Evolutionary conservation across 2,113 vertebrate genomes (phyloP).

Genomic region (Litocranius walleri): DNA sequence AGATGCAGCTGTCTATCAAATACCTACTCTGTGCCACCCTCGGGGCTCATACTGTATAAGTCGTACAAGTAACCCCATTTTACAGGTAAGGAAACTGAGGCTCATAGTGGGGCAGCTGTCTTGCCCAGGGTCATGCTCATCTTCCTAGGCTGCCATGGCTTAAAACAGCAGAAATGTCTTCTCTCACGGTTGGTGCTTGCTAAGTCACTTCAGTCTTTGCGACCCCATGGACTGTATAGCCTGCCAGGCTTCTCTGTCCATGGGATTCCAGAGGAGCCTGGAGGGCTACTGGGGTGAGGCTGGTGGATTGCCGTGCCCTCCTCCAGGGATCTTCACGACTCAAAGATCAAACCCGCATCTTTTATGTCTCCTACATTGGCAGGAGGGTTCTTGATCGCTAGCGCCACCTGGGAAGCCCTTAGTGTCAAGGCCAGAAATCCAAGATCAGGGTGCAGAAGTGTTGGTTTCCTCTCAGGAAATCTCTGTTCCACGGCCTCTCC

Average conservation of each 20-base stretch:
- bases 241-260: not conserved
- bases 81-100: not conserved
- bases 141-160: not conserved
- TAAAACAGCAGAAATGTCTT: not conserved
- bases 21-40: fast-evolving
- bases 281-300: too few relatives aligned
- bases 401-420: not conserved
- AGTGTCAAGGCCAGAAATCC: not conserved
- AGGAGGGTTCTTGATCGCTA: not conserved
- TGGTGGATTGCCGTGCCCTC: not conserved
- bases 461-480: not conserved
- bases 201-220: not conserved
- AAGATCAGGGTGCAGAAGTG: too few relatives aligned
- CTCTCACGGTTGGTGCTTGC: not conserved
- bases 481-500: not conserved
- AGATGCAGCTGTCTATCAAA: fast-evolving
- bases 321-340: not conserved
- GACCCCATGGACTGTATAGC: not conserved
- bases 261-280: not conserved
- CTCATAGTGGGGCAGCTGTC: fast-evolving
- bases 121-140: not conserved
- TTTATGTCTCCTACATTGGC: not conserved
- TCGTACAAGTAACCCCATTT: not conserved
- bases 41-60: fast-evolving
- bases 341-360: not conserved